Base-by-base conservation (phyloP, 2,797 vertebrate genomes). In the Limnodromus scolopaceus region DNA sequence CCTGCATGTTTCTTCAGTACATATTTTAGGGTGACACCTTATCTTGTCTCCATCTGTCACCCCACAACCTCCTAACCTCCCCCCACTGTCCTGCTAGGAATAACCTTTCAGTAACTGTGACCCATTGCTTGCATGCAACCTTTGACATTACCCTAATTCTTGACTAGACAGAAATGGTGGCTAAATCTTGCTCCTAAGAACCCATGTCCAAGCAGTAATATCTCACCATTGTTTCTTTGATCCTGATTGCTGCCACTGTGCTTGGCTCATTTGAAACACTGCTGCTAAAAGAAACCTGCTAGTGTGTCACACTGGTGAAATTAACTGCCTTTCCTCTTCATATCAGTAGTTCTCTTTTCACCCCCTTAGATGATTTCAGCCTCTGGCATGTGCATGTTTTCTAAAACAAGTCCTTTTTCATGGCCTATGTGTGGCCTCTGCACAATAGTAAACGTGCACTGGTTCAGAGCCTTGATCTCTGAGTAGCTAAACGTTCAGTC, bases 41-140 rank as follows among this genome's bases (percentile, higher is more conserved):
- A 32, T 36, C n/a, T 79, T 78, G 18, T 27, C 61, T 87, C 13
- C 27, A 4, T 24, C 17, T n/a, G 3, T 45, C 2, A 13, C 10
- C 8, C 2, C 11, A 60, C 57, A 60, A 11, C 24, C 34, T 38
- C 7, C 22, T 23, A 48, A 48, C 12, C 7, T 48, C 23, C 23
- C 9, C 2, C 1, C 14, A 2, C 3, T 30, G 10, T 25, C 25
- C 30, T 8, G 3, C 28, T 74, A 75, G 38, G 66, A 9, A 34
- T 66, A 30, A 16, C 13, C 18, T 66, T 57, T 41, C 13, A 5
- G 30, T 43, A 57, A 11, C 10, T 32, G 45, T 36, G 39, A 30
- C 38, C 22, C 0, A 0, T 72, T 46, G 27, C 28, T 89, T 39
- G 13, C 1, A 1, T 18, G 15, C 24, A 28, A 23, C 7, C 34